phyloP scores from a whole-genome alignment of 1,140 invertebrate species.

The Chymomyza costata region DNA sequence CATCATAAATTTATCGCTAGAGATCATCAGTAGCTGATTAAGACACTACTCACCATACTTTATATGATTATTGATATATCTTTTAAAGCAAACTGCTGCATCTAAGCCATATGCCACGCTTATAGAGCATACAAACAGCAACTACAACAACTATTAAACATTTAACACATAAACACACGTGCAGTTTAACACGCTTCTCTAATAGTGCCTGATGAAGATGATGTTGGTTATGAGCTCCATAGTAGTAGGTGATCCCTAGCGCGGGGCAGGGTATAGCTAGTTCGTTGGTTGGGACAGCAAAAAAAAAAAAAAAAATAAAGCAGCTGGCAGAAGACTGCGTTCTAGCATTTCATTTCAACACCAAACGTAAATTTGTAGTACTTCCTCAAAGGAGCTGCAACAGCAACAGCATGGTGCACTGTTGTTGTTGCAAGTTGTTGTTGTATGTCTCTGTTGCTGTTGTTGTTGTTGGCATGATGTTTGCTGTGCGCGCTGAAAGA shows the following conservation, averaged over 20 bases:
- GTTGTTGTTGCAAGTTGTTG: conserved; percentile 12
- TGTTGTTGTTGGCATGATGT: conserved; percentile 2
- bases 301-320: too few relatives aligned
- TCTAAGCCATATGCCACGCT: too few relatives aligned
- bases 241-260: conserved; percentile 7
- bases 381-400: conserved; percentile 57
- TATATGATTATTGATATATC: too few relatives aligned
- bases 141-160: conserved; percentile 28
- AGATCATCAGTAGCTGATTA: too few relatives aligned
- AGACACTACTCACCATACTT: too few relatives aligned
- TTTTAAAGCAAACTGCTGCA: too few relatives aligned
- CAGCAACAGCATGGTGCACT: conserved; percentile 11
- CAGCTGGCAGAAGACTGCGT: conserved; percentile 3
- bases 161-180: conserved; percentile 24
- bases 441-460: conserved; percentile 17
- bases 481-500: conserved; percentile 40
- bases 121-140: conserved; percentile 31
- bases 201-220: conserved; percentile 9
- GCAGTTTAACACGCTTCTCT: conserved; percentile 20
- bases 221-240: too few relatives aligned
- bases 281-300: too few relatives aligned
- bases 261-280: too few relatives aligned
- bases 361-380: conserved; percentile 72
- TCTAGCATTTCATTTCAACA: conserved; percentile 71
- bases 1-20: too few relatives aligned